Percentiles rank a stretch among this genome's conserved stretches.
phyloP scores from a whole-genome alignment of 2,797 vertebrate genomes.

The Liasis olivaceus region DNA sequence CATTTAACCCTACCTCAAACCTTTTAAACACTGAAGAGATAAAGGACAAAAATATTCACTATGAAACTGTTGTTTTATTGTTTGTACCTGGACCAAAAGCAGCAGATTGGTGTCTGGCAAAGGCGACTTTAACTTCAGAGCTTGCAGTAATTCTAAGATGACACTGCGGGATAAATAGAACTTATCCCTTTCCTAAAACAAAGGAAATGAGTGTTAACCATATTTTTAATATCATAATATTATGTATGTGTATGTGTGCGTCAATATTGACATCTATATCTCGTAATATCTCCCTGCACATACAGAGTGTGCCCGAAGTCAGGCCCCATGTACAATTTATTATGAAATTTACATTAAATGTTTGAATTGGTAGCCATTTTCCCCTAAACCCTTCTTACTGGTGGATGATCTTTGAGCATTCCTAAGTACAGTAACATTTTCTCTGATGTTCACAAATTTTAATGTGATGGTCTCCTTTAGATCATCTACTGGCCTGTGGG shows the following conservation, averaged over 20 bases:
- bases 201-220: slow-evolving; percentile 25
- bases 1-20: background rate
- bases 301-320: background rate
- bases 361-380: background rate
- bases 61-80: background rate
- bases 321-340: background rate
- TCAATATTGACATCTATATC: background rate
- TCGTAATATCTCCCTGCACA: background rate
- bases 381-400: background rate
- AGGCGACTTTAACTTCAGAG: slow-evolving; percentile 96
- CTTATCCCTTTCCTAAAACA: slow-evolving; percentile 93
- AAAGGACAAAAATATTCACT: background rate
- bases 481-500: background rate
- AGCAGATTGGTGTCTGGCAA: slow-evolving; percentile 96
- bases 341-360: background rate
- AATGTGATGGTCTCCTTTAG: background rate
- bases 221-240: background rate
- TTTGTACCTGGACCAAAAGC: slow-evolving; percentile 92
- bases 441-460: background rate
- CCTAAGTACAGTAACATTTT: background rate
- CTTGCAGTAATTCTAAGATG: slow-evolving; percentile 94
- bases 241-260: background rate
- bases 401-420: background rate
- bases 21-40: background rate
- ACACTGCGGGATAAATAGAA: slow-evolving; percentile 98